phyloP scores from a whole-genome alignment of 2,113 vertebrate genomes.

The Takifugu flavidus region DNA sequence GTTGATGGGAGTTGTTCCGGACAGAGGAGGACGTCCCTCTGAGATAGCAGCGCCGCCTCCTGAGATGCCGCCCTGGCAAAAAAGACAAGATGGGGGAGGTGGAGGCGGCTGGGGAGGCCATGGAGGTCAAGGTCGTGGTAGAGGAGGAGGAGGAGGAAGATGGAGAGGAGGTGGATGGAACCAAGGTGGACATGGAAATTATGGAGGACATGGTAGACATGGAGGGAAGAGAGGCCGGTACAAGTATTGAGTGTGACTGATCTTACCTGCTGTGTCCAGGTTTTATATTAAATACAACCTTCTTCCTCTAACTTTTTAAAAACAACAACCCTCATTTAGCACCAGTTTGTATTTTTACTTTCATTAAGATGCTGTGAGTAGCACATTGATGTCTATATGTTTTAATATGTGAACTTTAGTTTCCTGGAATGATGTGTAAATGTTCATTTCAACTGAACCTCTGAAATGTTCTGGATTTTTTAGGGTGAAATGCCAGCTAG shows the following conservation, averaged over 20 bases:
- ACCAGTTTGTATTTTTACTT: too few species aligned
- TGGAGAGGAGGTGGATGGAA: slow-evolving; percentile 62
- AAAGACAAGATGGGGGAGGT: slow-evolving; percentile 83
- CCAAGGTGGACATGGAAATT: slow-evolving; percentile 59
- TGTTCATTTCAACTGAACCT: too few species aligned
- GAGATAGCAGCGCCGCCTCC: slow-evolving; percentile 90
- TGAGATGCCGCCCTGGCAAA: slow-evolving; percentile 94
- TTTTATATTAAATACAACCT: slow-evolving; percentile 4
- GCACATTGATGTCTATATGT: too few species aligned
- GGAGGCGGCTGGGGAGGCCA: slow-evolving; percentile 57
- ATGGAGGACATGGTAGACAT: slow-evolving; percentile 41
- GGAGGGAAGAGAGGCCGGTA: slow-evolving; percentile 64
- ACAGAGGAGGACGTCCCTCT: slow-evolving; percentile 89
- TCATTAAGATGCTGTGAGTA: too few species aligned
- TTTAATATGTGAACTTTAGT: too few species aligned
- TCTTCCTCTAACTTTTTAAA: not conserved
- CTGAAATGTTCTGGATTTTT: too few species aligned
- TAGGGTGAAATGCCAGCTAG: too few species aligned
- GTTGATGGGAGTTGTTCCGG: slow-evolving; percentile 94
- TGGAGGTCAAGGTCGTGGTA: slow-evolving; percentile 19
- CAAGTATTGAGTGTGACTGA: slow-evolving; percentile 34
- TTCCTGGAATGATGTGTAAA: too few species aligned
- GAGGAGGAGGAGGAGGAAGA: slow-evolving; percentile 34
- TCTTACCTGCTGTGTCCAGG: not conserved
- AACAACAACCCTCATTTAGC: too few species aligned